Base-by-base conservation (phyloP, 2,888 invertebrate genomes). In the Acronicta leporina region DNA sequence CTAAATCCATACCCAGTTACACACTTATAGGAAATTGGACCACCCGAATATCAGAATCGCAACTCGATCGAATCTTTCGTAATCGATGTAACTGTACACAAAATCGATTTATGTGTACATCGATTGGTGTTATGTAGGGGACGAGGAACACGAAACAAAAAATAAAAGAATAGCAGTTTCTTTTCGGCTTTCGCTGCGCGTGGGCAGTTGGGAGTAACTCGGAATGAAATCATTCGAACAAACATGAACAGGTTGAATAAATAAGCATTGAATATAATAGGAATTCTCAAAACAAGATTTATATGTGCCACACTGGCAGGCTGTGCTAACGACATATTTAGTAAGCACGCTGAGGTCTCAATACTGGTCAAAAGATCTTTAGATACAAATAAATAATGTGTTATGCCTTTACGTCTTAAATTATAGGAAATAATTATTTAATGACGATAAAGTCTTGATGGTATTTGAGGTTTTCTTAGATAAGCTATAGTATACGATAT, bases 241-340 rank as follows among this genome's bases (percentile, higher is more conserved):
- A 86, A 88, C 87, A 89, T 75, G 86, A 88, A 88, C 92, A 92
- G 91, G 91, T 93, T 90, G 89, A 84, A 85, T 85, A 86, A 83
- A 87, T 83, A 85, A 75, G 68, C 61, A 76, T 78, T 74, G 73
- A 70, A 78, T 77, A 68, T 66, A 73, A 73, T 68, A 63, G 62
- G 27, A 75, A 67, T 64, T 61, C 54, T 66, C 72, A 65, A 67
- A 68, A 61, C 72, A 63, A 72, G 78, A 77, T 76, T 77, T 64
- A 71, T 74, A 47, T 60, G 44, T 67, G 67, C 54, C 75, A 63
- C 66, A 59, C 46, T 51, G 58, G 74, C 58, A 69, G 62, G 38
- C 30, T 41, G 60, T 72, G 60, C 55, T 64, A 68, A 70, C 67
- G 60, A 70, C 49, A 53, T 73, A 67, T 70, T 77, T 74, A 77